phyloP scores from a whole-genome alignment of 2,113 vertebrate species.

The Neodon shergylaensis region DNA sequence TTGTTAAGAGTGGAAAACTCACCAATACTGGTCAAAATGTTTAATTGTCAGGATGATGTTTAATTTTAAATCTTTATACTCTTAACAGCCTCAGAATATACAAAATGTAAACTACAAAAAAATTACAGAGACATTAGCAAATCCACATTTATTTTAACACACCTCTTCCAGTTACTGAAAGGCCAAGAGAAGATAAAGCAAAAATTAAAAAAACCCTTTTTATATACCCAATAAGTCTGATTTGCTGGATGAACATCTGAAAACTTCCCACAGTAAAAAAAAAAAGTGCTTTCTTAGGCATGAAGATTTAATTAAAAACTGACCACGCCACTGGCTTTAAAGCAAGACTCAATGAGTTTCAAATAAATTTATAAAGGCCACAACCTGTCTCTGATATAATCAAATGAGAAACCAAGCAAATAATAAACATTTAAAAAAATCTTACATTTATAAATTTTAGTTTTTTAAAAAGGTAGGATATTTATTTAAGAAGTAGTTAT shows the following conservation, averaged over 20 bases:
- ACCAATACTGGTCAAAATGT: background rate
- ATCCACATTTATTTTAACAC: background rate
- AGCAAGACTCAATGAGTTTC: background rate
- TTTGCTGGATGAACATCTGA: background rate
- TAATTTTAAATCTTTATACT: background rate
- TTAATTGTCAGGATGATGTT: background rate
- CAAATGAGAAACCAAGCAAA: background rate
- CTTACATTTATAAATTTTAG: background rate
- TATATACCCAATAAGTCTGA: background rate
- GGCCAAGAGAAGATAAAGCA: background rate
- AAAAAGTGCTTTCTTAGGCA: background rate
- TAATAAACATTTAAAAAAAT: background rate
- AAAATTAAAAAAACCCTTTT: background rate
- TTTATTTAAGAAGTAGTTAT: background rate
- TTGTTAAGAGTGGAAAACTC: background rate
- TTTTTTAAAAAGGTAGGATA: background rate
- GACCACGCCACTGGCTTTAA: background rate
- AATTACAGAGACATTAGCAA: background rate
- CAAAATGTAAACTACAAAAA: background rate
- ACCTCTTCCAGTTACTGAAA: background rate
- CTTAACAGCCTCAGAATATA: background rate
- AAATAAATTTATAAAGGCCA: background rate
- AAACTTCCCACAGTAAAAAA: background rate
- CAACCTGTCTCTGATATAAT: background rate
- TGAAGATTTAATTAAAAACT: background rate